phyloP scores from a whole-genome alignment of 2,113 vertebrate genomes.

The Triplophysa tibetana region DNA sequence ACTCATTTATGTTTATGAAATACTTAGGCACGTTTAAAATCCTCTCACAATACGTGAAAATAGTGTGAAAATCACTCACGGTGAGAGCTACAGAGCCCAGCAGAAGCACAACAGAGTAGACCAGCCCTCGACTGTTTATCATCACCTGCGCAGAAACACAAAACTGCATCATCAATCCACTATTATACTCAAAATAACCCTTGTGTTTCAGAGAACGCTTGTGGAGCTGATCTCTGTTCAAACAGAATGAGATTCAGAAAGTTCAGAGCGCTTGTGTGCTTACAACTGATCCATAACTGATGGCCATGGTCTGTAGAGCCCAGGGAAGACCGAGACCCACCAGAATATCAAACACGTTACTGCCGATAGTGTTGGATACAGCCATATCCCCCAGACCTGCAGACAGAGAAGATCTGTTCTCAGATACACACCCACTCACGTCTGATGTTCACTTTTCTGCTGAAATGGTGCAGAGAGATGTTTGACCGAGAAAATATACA shows the following conservation, averaged over 20 bases:
- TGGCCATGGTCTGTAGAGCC: slow-evolving; percentile 92
- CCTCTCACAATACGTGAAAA: no score
- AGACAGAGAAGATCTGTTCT: not conserved
- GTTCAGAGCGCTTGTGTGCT: slow-evolving; percentile 17
- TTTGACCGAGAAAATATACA: not conserved
- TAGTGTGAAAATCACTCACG: slow-evolving; percentile 78
- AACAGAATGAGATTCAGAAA: not conserved
- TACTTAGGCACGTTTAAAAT: no score
- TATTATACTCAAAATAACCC: not conserved
- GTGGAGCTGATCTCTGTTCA: slow-evolving; percentile 1
- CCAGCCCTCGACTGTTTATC: slow-evolving; percentile 92
- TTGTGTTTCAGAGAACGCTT: not conserved
- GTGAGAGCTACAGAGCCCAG: slow-evolving; percentile 94
- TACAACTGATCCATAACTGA: slow-evolving; percentile 86
- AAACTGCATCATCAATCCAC: not conserved
- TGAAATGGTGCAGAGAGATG: not conserved
- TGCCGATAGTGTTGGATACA: slow-evolving; percentile 94
- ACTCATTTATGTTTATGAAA: no score
- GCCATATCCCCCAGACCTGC: slow-evolving; percentile 96
- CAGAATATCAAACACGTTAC: slow-evolving; percentile 97
- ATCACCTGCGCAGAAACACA: slow-evolving; percentile 75
- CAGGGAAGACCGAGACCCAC: slow-evolving; percentile 93
- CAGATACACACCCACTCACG: not conserved
- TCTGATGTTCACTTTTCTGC: not conserved
- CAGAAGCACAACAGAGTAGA: slow-evolving; percentile 92